Evolutionary conservation across 2,113 vertebrate species (phyloP).

Genomic region (Physeter macrocephalus): DNA sequence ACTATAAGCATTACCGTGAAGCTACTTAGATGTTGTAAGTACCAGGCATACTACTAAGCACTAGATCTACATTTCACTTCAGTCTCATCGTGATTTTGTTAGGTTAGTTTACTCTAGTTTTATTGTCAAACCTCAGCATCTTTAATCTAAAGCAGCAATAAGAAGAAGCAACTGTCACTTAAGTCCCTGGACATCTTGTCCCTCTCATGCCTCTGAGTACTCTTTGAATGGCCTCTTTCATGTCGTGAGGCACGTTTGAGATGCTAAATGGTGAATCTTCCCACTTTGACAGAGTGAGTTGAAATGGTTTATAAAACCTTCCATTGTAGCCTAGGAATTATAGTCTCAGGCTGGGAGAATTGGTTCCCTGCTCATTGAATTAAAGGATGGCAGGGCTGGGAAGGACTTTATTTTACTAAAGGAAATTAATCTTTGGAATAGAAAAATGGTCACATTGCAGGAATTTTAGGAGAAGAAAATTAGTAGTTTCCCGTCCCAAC

Average conservation of each 20-base stretch:
- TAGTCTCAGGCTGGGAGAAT: not conserved
- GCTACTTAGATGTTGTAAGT: not conserved
- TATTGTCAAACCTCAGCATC: not conserved
- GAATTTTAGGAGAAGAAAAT: not conserved
- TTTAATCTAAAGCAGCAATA: not conserved
- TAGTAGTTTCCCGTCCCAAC: not conserved
- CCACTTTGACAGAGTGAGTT: not conserved
- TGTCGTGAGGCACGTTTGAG: not conserved
- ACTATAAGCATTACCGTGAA: too few species aligned
- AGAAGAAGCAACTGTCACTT: not conserved
- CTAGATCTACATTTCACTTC: not conserved
- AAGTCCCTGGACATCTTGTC: not conserved
- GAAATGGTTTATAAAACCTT: not conserved
- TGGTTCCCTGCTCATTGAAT: not conserved
- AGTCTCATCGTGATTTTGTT: not conserved
- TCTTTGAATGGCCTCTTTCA: not conserved
- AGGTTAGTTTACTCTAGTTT: not conserved
- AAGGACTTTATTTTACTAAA: not conserved
- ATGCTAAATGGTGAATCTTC: not conserved
- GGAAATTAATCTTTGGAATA: not conserved
- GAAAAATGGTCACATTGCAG: not conserved
- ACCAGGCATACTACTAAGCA: not conserved
- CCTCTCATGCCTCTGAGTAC: not conserved
- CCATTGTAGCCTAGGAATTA: not conserved
- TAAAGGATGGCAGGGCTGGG: not conserved